Evolutionary conservation across 2,797 vertebrate species (phyloP).

Genomic region (Sus cebifrons): DNA sequence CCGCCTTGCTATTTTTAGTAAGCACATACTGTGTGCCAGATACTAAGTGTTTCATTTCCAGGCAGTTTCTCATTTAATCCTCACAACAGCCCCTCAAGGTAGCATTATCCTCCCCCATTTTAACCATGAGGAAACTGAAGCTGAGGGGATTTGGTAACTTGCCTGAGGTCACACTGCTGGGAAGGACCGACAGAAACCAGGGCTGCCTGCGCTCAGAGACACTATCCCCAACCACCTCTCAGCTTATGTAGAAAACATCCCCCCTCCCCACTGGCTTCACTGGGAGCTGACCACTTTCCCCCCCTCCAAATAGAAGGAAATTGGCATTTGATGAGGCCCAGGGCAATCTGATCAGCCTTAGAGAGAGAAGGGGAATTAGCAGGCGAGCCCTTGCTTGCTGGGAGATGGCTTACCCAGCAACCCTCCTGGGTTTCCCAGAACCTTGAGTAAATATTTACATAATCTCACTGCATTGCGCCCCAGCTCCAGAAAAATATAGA

Average conservation of each 20-base stretch:
- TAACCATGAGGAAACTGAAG: slow-evolving; percentile 53
- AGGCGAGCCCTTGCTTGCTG: slow-evolving; percentile 72
- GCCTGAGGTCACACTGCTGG: not conserved
- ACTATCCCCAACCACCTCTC: not conserved
- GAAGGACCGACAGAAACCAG: slow-evolving; percentile 11
- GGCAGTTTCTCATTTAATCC: slow-evolving; percentile 8
- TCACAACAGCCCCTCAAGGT: not conserved
- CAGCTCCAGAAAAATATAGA: slow-evolving; percentile 13
- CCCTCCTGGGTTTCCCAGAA: slow-evolving; percentile 70
- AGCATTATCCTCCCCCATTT: not conserved
- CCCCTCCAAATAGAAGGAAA: slow-evolving; percentile 14
- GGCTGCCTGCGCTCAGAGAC: not conserved
- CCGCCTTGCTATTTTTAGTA: not conserved
- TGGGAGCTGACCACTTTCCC: not conserved
- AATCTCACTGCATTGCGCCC: slow-evolving; percentile 54
- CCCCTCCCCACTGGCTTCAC: not conserved
- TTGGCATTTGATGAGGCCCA: not conserved
- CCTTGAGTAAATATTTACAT: slow-evolving; percentile 75
- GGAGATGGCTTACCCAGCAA: slow-evolving; percentile 62
- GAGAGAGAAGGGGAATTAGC: slow-evolving; percentile 57
- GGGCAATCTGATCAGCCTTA: slow-evolving; percentile 36
- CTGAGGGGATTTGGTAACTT: slow-evolving; percentile 10
- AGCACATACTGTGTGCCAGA: not conserved
- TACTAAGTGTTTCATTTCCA: not conserved
- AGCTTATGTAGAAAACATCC: not conserved